Evolutionary conservation across 37 sponge, comb jelly and placozoan genomes (phyloP), one percentile per base, ranked within the genome.

Genomic region (Haliclona indistincta): DNA sequence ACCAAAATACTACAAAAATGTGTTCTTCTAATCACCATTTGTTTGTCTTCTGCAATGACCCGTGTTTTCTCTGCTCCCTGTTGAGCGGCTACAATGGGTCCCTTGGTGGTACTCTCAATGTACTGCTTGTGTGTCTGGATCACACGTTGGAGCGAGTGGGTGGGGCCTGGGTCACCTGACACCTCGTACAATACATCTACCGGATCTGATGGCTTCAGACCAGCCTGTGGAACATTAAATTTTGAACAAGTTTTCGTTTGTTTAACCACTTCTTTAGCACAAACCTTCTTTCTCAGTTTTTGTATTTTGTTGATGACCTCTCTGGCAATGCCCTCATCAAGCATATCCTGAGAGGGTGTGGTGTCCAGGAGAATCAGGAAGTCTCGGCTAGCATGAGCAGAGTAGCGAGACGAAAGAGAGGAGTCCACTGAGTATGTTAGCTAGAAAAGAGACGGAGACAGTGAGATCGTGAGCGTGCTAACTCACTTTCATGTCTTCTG

Each of bases 271-370:
- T 11, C n/a, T 26, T 26, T 19, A 26, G 20, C 1, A 76, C 78
- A 0, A 26, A 89, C 90, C 76, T 89, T 89, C 78, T 98, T 98
- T 70, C 99, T 88, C 45, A 98, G 83, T 64, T 89, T 89, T 81
- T 98, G 99, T 35, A 98, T 87, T 51, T 86, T 89, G 88, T 98
- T 98, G 56, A 95, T 75, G 41, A 95, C 93, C 70, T 95, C 99
- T 38, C 99, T 73, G 3, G 96, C 88, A 20, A 91, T 70, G 1
- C 99, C 99, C 75, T 98, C 99, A 17, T 92, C 86, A 61, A 98
- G 28, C 91, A 98, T 89, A 47, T 85, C 84, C 70, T 88, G 84
- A 19, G 81, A 82, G 32, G 90, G 90, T 4, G 93, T 89, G 37
- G 77, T 67, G 74, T 95, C 88, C 71, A 98, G 66, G 25, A 98